These are phyloP conservation scores for Sander lucioperca DNA, from an alignment of 2,113 vertebrate species.

Conservation along the genomic window DNA sequence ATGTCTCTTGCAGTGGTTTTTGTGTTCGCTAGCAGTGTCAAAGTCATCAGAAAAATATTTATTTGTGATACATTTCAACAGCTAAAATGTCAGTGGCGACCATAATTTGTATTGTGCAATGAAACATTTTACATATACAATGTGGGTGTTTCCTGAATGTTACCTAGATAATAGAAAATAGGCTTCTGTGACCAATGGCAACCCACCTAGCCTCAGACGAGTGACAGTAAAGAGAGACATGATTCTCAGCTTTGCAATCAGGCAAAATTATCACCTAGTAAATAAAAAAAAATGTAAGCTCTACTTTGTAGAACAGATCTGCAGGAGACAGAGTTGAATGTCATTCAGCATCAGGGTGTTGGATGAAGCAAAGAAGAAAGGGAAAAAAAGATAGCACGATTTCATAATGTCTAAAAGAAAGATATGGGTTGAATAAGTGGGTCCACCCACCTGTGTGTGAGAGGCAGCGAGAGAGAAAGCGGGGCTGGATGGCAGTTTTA, in stretches of 20 bases:
- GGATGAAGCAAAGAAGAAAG: constrained; percentile 60
- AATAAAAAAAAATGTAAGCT: constrained; percentile 52
- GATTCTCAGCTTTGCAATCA: constrained; percentile 34
- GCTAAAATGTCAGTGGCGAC: constrained; percentile 57
- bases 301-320: constrained; percentile 6
- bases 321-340: constrained; percentile 42
- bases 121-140: constrained; percentile 59
- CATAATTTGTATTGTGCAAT: constrained; percentile 39
- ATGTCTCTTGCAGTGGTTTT: constrained; percentile 15
- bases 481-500: constrained; percentile 79
- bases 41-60: constrained; percentile 43
- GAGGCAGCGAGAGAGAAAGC: constrained; percentile 79
- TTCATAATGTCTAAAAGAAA: constrained; percentile 84
- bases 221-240: constrained; percentile 53
- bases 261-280: constrained; percentile 21
- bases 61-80: constrained; percentile 28
- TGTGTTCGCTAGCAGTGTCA: constrained; percentile 11
- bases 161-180: constrained; percentile 73
- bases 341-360: constrained; percentile 59
- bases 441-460: constrained; percentile 87
- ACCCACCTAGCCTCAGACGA: constrained; percentile 60
- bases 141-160: constrained; percentile 81
- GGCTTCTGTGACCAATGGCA: constrained; percentile 78
- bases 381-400: constrained; percentile 65
- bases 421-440: constrained; percentile 86